A percentile compares a stretch with the other conserved stretches of the same genome.
These are phyloP conservation scores for Emmelina monodactyla DNA, from an alignment of 2,888 invertebrate species.

Conservation along the genomic window DNA sequence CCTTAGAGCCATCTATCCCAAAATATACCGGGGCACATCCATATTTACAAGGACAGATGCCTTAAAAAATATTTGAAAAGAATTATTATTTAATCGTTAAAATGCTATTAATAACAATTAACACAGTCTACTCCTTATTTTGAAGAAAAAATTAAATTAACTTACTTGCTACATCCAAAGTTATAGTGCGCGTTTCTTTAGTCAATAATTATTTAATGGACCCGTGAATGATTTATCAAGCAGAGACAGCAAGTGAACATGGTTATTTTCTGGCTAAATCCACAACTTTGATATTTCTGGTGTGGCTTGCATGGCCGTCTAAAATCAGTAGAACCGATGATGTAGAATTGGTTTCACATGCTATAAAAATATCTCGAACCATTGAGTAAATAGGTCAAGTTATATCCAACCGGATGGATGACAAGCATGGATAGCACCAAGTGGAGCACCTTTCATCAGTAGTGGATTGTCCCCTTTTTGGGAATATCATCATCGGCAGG, in stretches of 20 bases:
- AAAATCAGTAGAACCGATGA: constrained; percentile 11
- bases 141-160: no score
- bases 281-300: constrained; percentile 10
- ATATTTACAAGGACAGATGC: no score
- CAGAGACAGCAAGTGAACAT: constrained; percentile 8
- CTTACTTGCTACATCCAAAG: no score
- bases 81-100: no score
- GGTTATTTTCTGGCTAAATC: constrained; percentile 9
- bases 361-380: constrained; percentile 14
- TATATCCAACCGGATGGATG: constrained; percentile 16
- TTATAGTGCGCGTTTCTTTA: no score
- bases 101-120: no score
- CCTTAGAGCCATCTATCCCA: no score
- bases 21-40: no score
- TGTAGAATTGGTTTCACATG: constrained; percentile 10
- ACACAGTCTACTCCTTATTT: no score
- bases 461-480: constrained; percentile 12
- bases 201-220: no score
- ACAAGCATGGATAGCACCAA: constrained; percentile 11
- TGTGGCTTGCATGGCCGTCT: constrained; percentile 11
- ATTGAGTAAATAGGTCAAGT: constrained; percentile 12
- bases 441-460: constrained; percentile 18
- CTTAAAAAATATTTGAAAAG: no score
- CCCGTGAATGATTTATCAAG: no score
- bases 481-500: constrained; percentile 20